Percentiles rank a stretch among this genome's conserved stretches.
Conservation (phyloP, 64 coral and sea anemone species). For the Anthopleura sola region DNA sequence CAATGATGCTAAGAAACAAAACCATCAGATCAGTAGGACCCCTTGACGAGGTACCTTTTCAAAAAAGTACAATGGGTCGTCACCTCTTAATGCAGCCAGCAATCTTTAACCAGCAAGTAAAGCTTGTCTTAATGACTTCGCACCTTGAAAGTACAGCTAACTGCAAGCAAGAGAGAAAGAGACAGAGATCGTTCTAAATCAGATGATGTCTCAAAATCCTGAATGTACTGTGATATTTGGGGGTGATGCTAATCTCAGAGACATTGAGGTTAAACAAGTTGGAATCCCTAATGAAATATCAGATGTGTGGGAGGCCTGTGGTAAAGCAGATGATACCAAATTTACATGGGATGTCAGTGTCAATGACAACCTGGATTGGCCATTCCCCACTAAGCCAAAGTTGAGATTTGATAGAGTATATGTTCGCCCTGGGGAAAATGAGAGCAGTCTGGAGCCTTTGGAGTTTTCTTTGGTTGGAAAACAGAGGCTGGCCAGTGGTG, state of each 20-base stretch:
- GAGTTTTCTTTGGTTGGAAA: slow-evolving; percentile 78
- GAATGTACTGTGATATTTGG: slow-evolving; percentile 71
- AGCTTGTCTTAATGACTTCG: slow-evolving; percentile 83
- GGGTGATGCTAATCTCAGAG: slow-evolving; percentile 90
- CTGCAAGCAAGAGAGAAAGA: slow-evolving; percentile 50
- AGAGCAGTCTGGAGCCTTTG: slow-evolving; percentile 10
- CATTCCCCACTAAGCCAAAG: slow-evolving; percentile 39
- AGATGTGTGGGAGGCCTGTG: slow-evolving; percentile 87
- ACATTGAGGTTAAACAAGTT: slow-evolving; percentile 62
- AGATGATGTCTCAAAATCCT: slow-evolving; percentile 50
- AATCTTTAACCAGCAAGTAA: slow-evolving; percentile 20
- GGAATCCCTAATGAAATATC: slow-evolving; percentile 53
- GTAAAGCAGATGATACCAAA: slow-evolving; percentile 46
- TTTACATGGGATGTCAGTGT: slow-evolving; percentile 77
- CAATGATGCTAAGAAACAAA: slow-evolving; percentile 65
- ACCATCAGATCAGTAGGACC: slow-evolving; percentile 37
- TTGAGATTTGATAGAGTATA: slow-evolving; percentile 91
- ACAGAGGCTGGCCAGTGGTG: slow-evolving; percentile 35
- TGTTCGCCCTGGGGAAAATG: slow-evolving; percentile 38
- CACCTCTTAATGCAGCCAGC: slow-evolving; percentile 73
- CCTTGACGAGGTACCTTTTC: slow-evolving; percentile 28
- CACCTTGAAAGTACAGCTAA: slow-evolving; percentile 80
- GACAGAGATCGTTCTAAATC: slow-evolving; percentile 54
- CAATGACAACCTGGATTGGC: slow-evolving; percentile 68
- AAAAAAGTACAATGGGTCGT: slow-evolving; percentile 66